phyloP scores from a whole-genome alignment of 2,888 invertebrate species.

The Chymomyza amoena region DNA sequence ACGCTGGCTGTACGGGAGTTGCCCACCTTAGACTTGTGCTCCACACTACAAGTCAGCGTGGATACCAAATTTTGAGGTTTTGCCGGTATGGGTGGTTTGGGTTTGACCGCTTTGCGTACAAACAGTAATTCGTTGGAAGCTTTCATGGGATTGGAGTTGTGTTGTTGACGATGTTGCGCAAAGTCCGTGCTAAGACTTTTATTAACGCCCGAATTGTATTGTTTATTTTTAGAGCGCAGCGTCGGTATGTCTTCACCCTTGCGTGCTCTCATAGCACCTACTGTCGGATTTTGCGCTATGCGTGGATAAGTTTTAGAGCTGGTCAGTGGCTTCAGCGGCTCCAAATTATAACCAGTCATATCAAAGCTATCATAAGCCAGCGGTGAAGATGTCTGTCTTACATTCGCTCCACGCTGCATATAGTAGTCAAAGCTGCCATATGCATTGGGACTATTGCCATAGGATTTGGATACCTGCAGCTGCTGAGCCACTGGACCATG shows the following conservation, averaged over 20 bases:
- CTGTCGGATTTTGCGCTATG: slow-evolving; percentile 47
- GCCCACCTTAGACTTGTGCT: slow-evolving; percentile 50
- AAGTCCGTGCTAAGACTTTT: slow-evolving; percentile 78
- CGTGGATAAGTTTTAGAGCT: slow-evolving; percentile 76
- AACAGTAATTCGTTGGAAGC: slow-evolving; percentile 44
- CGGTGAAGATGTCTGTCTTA: slow-evolving; percentile 43
- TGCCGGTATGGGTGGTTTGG: slow-evolving; percentile 75
- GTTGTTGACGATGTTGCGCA: slow-evolving; percentile 75
- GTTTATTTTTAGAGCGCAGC: slow-evolving; percentile 75
- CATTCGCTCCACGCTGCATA: slow-evolving; percentile 75
- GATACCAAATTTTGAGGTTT: slow-evolving; percentile 75
- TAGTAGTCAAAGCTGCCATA: slow-evolving; percentile 81
- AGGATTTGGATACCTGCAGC: slow-evolving; percentile 80
- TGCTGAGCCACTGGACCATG: slow-evolving; percentile 78
- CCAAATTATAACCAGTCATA: slow-evolving; percentile 77
- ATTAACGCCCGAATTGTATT: slow-evolving; percentile 76
- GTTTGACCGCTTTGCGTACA: slow-evolving; percentile 64
- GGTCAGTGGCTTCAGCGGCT: slow-evolving; percentile 65
- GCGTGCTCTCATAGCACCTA: background rate
- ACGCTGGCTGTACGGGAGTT: slow-evolving; percentile 76
- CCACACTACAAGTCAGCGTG: slow-evolving; percentile 62
- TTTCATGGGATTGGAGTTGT: slow-evolving; percentile 69
- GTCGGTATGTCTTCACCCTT: slow-evolving; percentile 76
- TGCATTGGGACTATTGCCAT: slow-evolving; percentile 83
- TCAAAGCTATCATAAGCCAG: slow-evolving; percentile 77